phyloP scores from a whole-genome alignment of 2,888 invertebrate species.

The Smittia sp. region DNA sequence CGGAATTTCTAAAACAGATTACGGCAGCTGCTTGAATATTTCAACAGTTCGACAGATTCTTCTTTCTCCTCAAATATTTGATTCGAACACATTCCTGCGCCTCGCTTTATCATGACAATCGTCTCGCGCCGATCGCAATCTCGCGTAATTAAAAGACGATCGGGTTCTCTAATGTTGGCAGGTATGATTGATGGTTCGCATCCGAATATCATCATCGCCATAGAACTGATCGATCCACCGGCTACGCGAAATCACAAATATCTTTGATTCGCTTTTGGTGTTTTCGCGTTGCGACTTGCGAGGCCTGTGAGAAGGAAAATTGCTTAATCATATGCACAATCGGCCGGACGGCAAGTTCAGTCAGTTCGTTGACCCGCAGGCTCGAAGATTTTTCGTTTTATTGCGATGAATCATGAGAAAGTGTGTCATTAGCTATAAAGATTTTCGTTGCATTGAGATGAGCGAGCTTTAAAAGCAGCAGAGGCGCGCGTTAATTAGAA shows the following conservation, averaged over 20 bases:
- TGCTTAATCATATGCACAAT: too few species aligned
- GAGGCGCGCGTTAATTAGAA: not conserved
- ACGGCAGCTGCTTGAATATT: too few species aligned
- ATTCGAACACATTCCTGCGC: too few species aligned
- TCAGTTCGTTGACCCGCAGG: not conserved
- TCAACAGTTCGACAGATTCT: too few species aligned
- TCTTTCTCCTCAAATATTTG: too few species aligned
- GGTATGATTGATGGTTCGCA: not conserved
- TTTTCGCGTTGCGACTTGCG: too few species aligned
- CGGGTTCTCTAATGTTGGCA: not conserved
- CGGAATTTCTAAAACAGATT: too few species aligned
- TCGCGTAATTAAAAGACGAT: too few species aligned
- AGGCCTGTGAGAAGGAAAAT: too few species aligned
- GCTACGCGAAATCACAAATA: not conserved
- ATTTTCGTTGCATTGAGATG: not conserved
- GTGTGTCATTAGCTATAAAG: constrained; percentile 1
- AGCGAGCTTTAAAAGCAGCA: not conserved
- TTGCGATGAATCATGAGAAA: not conserved
- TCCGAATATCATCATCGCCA: not conserved
- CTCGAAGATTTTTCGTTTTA: not conserved
- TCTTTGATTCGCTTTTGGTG: too few species aligned
- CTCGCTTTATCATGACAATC: not conserved
- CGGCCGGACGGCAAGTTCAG: too few species aligned
- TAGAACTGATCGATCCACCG: not conserved
- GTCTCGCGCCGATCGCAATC: not conserved